These are phyloP conservation scores for Cromileptes altivelis DNA, from an alignment of 2,113 vertebrate species.

Conservation along the genomic window DNA sequence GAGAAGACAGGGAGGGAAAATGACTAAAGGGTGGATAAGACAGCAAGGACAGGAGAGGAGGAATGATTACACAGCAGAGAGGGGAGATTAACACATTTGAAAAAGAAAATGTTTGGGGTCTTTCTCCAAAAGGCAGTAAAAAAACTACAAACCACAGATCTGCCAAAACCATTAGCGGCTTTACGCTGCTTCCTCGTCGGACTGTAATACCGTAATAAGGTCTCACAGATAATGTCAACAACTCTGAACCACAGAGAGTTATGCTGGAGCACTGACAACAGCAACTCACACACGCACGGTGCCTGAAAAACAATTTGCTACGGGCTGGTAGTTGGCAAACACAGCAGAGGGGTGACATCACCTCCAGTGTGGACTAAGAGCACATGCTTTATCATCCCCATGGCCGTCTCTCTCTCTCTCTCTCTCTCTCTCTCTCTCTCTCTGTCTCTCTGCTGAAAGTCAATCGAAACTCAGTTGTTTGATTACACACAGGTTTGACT, in stretches of 20 bases:
- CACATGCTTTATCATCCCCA: conserved; percentile 48
- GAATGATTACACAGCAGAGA: neutral
- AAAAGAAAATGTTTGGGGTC: neutral
- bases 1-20: neutral
- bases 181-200: neutral
- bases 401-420: neutral
- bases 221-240: conserved; percentile 19
- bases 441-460: conserved; percentile 34
- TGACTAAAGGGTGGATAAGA: neutral
- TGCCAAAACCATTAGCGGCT: conserved; percentile 15
- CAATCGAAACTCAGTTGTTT: conserved; percentile 68
- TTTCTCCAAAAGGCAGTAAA: neutral
- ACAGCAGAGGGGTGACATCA: conserved; percentile 64
- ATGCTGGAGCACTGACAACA: conserved; percentile 17
- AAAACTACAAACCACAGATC: conserved; percentile 32
- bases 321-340: conserved; percentile 47
- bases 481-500: conserved; percentile 44
- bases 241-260: conserved; percentile 18
- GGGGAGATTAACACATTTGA: neutral
- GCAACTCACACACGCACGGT: conserved; percentile 13
- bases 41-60: neutral
- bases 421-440: conserved; percentile 1
- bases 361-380: conserved; percentile 37
- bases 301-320: conserved; percentile 43
- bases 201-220: neutral